Percentiles rank a stretch among this genome's conserved stretches.
Evolutionary conservation across 2,888 invertebrate species (phyloP).

Genomic region (Tipula lateralis): DNA sequence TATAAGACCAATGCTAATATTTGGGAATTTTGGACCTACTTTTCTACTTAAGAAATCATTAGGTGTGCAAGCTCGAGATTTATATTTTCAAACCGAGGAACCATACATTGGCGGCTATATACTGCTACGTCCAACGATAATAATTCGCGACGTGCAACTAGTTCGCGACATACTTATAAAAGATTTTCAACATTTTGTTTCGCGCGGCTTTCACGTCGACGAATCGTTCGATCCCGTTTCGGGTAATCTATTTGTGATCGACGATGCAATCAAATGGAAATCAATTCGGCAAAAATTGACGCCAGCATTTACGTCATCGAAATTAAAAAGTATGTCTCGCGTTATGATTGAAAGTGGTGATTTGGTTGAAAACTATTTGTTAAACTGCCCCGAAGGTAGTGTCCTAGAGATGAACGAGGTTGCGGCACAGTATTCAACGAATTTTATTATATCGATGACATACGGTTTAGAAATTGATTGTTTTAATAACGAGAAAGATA

Average conservation of each 20-base stretch:
- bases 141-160: constrained; percentile 55
- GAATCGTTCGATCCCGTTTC: constrained; percentile 55
- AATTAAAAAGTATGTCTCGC: constrained; percentile 57
- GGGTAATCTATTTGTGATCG: constrained; percentile 54
- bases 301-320: constrained; percentile 58
- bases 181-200: constrained; percentile 57
- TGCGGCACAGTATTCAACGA: constrained; percentile 42
- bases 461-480: constrained; percentile 42
- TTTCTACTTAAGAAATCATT: constrained; percentile 54
- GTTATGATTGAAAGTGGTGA: constrained; percentile 53
- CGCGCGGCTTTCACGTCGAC: constrained; percentile 55
- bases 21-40: constrained; percentile 55
- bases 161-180: constrained; percentile 54
- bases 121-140: constrained; percentile 53
- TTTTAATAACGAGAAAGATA: constrained; percentile 37
- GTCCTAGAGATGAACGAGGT: constrained; percentile 46
- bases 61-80: constrained; percentile 54
- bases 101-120: constrained; percentile 54
- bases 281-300: constrained; percentile 55
- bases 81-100: constrained; percentile 47
- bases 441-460: constrained; percentile 43
- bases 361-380: constrained; percentile 49
- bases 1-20: constrained; percentile 53
- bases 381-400: constrained; percentile 42
- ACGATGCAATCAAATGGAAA: constrained; percentile 55